A percentile compares a stretch with the other conserved stretches of the same genome.
These are phyloP conservation scores for Larimichthys crocea DNA, from an alignment of 2,113 vertebrate genomes.

Conservation along the genomic window DNA sequence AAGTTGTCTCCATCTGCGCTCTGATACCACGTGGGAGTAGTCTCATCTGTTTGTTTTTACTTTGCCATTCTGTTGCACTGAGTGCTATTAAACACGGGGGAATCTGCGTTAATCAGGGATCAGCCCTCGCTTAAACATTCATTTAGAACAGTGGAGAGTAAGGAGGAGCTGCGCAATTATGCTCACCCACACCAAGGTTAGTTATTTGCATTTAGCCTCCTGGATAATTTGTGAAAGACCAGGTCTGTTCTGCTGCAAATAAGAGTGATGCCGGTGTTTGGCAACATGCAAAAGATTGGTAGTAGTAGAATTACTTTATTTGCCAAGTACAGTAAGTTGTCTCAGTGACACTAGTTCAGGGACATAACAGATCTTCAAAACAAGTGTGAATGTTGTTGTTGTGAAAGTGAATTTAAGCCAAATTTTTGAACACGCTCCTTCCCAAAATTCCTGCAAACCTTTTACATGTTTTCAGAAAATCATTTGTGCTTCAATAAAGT, in stretches of 20 bases:
- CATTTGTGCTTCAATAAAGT: neutral
- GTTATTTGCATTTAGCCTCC: constrained; percentile 59
- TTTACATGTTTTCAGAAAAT: neutral
- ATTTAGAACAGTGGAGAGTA: constrained; percentile 37
- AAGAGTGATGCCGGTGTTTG: neutral
- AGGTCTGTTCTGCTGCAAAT: constrained; percentile 32
- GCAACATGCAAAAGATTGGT: neutral
- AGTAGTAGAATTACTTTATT: neutral
- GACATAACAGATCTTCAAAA: constrained; percentile 3
- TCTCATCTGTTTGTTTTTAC: constrained; percentile 80
- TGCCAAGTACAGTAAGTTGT: neutral
- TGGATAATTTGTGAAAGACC: constrained; percentile 45
- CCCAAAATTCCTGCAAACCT: neutral
- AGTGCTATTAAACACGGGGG: constrained; percentile 74
- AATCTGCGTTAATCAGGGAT: constrained; percentile 72
- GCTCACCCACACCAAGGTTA: constrained; percentile 51
- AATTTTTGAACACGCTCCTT: neutral
- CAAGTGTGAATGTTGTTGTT: neutral
- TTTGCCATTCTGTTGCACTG: constrained; percentile 68
- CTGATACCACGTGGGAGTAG: constrained; percentile 68
- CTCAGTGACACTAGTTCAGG: neutral
- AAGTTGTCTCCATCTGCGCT: constrained; percentile 78
- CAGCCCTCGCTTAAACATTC: constrained; percentile 61
- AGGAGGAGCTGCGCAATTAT: constrained; percentile 61
- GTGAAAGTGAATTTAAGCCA: neutral